Conservation (phyloP, 2,113 vertebrate genomes). For the Oncorhynchus keta region DNA sequence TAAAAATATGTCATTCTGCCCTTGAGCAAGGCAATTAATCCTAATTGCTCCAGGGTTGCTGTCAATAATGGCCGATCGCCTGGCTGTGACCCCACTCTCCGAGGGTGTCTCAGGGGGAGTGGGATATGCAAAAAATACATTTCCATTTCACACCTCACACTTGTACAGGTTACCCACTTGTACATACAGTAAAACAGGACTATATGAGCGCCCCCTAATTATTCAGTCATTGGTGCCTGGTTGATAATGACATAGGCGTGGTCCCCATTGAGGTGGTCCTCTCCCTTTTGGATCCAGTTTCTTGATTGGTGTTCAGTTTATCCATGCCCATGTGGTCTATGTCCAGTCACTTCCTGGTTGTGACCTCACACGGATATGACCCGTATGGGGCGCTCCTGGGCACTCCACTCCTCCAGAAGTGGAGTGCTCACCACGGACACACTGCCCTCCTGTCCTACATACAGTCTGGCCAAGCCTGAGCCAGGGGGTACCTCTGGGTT, state of each 20-base stretch:
- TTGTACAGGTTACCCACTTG: too few relatives aligned
- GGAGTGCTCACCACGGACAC: background rate
- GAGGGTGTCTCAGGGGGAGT: too few relatives aligned
- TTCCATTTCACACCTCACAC: too few relatives aligned
- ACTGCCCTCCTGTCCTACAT: slow-evolving; percentile 23
- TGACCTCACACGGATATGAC: slow-evolving; percentile 62
- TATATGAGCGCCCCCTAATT: too few relatives aligned
- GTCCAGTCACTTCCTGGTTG: background rate
- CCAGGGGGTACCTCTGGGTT: slow-evolving; percentile 1
- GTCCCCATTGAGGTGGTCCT: background rate
- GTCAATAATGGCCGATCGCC: too few relatives aligned
- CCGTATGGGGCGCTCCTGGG: slow-evolving; percentile 55
- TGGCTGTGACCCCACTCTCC: too few relatives aligned
- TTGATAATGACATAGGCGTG: background rate
- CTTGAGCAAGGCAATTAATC: too few relatives aligned
- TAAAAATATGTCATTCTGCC: too few relatives aligned
- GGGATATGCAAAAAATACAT: too few relatives aligned
- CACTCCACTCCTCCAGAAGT: slow-evolving; percentile 9
- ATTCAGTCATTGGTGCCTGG: background rate
- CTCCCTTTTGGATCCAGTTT: background rate
- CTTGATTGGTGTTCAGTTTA: slow-evolving; percentile 6
- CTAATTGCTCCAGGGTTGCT: too few relatives aligned
- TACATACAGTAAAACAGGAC: too few relatives aligned
- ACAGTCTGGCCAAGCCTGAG: slow-evolving; percentile 25
- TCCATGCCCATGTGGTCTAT: slow-evolving; percentile 3